Conservation (phyloP, 2,797 vertebrate genomes). For the Enoplosus armatus region DNA sequence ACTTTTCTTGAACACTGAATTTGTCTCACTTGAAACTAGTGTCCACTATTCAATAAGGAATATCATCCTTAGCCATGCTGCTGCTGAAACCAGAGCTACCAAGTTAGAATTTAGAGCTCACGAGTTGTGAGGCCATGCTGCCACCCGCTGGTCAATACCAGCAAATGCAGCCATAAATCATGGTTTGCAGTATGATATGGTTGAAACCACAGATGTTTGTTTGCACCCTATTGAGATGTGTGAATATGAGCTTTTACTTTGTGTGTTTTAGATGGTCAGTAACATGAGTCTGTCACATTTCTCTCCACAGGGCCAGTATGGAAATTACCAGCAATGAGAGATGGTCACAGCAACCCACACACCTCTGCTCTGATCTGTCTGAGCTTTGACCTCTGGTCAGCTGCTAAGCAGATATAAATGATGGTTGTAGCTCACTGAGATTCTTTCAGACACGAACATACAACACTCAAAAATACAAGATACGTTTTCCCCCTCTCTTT, state of each 20-base stretch:
- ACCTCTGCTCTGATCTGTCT: conserved; percentile 80
- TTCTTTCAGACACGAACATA: conserved; percentile 67
- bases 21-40: conserved; percentile 59
- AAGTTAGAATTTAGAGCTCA: conserved; percentile 59
- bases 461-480: conserved; percentile 60
- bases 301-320: conserved; percentile 93
- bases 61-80: conserved; percentile 69
- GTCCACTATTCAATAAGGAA: conserved; percentile 51
- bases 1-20: conserved; percentile 65
- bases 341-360: conserved; percentile 82
- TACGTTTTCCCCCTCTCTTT: conserved; percentile 35
- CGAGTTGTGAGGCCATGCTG: conserved; percentile 79
- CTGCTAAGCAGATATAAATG: conserved; percentile 76
- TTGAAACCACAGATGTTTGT: conserved; percentile 69
- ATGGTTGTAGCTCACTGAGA: conserved; percentile 84
- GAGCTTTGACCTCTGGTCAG: conserved; percentile 82
- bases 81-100: conserved; percentile 64
- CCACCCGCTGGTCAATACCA: conserved; percentile 84
- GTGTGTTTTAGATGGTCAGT: conserved; percentile 53
- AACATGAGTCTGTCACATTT: conserved; percentile 69
- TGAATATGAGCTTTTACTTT: conserved; percentile 45
- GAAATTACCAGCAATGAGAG: conserved; percentile 98
- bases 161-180: conserved; percentile 74
- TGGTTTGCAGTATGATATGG: conserved; percentile 67
- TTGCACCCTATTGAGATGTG: conserved; percentile 61